These are phyloP conservation scores for Euplagia quadripunctaria DNA, from an alignment of 2,888 invertebrate genomes.

Conservation along the genomic window DNA sequence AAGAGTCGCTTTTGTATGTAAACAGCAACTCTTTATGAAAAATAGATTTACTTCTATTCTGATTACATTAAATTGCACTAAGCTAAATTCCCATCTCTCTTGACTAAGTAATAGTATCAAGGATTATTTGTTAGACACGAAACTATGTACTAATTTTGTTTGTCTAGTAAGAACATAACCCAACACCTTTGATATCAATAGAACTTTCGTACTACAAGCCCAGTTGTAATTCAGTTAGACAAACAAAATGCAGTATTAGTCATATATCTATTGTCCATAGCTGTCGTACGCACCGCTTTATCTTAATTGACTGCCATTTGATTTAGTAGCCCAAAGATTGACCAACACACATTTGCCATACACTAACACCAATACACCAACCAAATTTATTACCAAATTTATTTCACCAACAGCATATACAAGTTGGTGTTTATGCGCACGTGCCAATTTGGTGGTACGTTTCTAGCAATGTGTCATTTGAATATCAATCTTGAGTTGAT, in stretches of 20 bases:
- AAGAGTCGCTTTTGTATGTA: too few species aligned
- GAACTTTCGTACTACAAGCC: slow-evolving; percentile 69
- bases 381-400: slow-evolving; percentile 48
- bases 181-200: slow-evolving; percentile 45
- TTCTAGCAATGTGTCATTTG: slow-evolving; percentile 32
- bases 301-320: slow-evolving; percentile 86
- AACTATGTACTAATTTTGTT: slow-evolving; percentile 6
- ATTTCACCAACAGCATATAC: slow-evolving; percentile 54
- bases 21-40: too few species aligned
- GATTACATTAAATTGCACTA: not conserved
- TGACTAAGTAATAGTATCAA: not conserved
- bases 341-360: slow-evolving; percentile 62
- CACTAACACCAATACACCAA: slow-evolving; percentile 40
- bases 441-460: slow-evolving; percentile 51
- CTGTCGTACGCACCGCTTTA: slow-evolving; percentile 82
- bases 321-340: slow-evolving; percentile 77
- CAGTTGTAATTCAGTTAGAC: slow-evolving; percentile 77
- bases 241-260: slow-evolving; percentile 84
- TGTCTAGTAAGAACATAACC: slow-evolving; percentile 20
- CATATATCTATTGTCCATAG: slow-evolving; percentile 81
- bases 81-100: not conserved
- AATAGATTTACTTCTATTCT: not conserved
- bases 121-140: not conserved
- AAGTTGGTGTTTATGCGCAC: slow-evolving; percentile 62
- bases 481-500: slow-evolving; percentile 50